Evolutionary conservation across 2,797 vertebrate species (phyloP).

Genomic region (Dendrocincla fuliginosa): DNA sequence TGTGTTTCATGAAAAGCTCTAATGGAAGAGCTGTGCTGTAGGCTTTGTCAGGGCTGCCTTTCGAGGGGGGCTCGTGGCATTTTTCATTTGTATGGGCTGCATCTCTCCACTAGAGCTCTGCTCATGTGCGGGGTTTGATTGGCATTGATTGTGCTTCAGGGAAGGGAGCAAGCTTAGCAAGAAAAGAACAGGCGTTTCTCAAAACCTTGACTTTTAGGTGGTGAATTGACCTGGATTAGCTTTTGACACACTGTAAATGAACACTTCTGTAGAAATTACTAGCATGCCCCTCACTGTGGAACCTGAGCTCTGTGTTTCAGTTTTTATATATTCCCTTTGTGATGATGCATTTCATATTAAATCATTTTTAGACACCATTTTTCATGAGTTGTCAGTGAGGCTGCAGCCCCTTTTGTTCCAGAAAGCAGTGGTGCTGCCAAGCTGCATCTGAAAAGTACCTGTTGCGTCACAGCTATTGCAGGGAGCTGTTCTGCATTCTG

Average conservation of each 20-base stretch:
- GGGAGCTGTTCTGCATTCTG: constrained; percentile 41
- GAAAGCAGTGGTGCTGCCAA: constrained; percentile 13
- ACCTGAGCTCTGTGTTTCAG: not conserved
- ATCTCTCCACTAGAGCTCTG: constrained; percentile 58
- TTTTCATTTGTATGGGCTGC: constrained; percentile 70
- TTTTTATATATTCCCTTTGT: constrained; percentile 39
- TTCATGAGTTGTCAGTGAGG: constrained; percentile 38
- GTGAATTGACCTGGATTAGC: constrained; percentile 66
- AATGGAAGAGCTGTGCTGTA: constrained; percentile 54
- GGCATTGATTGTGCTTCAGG: constrained; percentile 62
- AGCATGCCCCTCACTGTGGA: not conserved
- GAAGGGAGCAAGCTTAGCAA: constrained; percentile 41
- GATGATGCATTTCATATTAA: constrained; percentile 36
- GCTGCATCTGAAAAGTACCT: constrained; percentile 32
- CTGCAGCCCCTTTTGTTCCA: constrained; percentile 35
- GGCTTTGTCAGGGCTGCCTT: constrained; percentile 61
- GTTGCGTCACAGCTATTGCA: constrained; percentile 38
- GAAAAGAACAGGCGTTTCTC: constrained; percentile 50
- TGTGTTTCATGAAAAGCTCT: constrained; percentile 69
- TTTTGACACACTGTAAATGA: constrained; percentile 58
- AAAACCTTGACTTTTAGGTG: constrained; percentile 49
- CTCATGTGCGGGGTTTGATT: constrained; percentile 63
- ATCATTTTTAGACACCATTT: constrained; percentile 45
- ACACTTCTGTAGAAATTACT: constrained; percentile 20
- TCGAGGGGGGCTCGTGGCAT: constrained; percentile 1